These are phyloP conservation scores for Onychostoma macrolepis DNA, from an alignment of 2,113 vertebrate species.

Conservation along the genomic window DNA sequence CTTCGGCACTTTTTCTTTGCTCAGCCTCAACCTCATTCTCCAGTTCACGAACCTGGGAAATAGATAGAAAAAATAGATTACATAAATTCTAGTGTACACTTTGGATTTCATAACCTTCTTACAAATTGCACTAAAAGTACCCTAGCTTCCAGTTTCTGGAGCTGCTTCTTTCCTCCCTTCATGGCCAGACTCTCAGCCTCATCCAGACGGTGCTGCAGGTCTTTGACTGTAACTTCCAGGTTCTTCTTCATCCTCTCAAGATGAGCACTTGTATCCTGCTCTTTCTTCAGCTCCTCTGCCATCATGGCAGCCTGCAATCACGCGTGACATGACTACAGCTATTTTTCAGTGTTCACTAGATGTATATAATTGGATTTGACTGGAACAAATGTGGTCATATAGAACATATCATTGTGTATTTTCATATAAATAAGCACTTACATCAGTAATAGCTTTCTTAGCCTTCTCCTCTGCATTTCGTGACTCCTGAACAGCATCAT, in stretches of 20 bases:
- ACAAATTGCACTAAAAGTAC: constrained; percentile 59
- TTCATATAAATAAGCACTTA: constrained; percentile 56
- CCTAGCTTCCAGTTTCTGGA: constrained; percentile 62
- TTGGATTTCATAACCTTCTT: neutral
- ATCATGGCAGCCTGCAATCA: constrained; percentile 82
- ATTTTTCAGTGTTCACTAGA: neutral
- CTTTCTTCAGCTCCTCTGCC: constrained; percentile 90
- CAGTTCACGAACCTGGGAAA: constrained; percentile 71
- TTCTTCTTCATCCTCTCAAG: constrained; percentile 97
- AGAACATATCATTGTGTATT: neutral
- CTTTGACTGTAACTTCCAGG: constrained; percentile 84
- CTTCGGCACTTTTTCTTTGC: constrained; percentile 71
- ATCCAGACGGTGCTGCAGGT: constrained; percentile 79
- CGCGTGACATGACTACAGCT: neutral
- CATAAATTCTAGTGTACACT: neutral
- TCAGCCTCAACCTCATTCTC: constrained; percentile 73
- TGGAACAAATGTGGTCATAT: neutral
- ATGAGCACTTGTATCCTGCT: constrained; percentile 87
- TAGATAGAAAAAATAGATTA: neutral
- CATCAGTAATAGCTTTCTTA: constrained; percentile 81
- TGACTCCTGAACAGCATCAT: constrained; percentile 83
- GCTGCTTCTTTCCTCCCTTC: constrained; percentile 49
- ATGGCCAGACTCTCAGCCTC: constrained; percentile 39
- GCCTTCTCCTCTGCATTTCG: constrained; percentile 84
- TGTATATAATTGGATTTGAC: neutral